Evolutionary conservation across 2,888 invertebrate species (phyloP), one percentile per base, ranked within the genome.

Genomic region (Selenia dentaria): DNA sequence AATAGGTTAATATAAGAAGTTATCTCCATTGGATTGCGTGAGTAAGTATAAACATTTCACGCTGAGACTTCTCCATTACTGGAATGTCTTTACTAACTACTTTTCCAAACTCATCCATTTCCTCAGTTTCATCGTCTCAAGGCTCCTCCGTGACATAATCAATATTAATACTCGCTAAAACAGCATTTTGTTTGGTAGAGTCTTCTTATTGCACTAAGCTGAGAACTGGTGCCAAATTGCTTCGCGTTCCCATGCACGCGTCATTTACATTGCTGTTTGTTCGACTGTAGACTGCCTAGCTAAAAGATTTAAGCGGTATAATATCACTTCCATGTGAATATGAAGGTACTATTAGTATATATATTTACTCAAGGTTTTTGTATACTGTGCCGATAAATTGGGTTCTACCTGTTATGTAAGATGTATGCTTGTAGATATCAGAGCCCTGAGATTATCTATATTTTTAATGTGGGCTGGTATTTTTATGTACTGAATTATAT

Each of bases 151-250:
- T 50, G 50, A 54, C 51, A 47, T 54, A 52, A 54, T 56, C 56
- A 50, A 56, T 58, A 54, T 50, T 49, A 55, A 58, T 58, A 37
- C 63, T 53, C 59, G 57, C 55, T 61, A 68, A 70, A 70, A 74
- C 70, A 74, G 74, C 70, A 75, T 79, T 74, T 74, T 68, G 63
- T 61, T 60, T 64, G 57, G 57, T 69, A 67, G 58, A 67, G 61
- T 67, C 66, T 64, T 74, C 69, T 75, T 73, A 74, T 70, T 76
- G 74, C 70, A 63, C 62, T 67, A 69, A 70, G 73, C 69, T 64
- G 64, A 69, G 70, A 76, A 69, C 70, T 67, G 74, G 73, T 88
- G 88, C 88, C 89, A 90, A 90, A 87, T 89, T 83, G 87, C 85
- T 74, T 61, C 51, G 70, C 69, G 75, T 77, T 79, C 78, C 79